phyloP scores from a whole-genome alignment of 92 coral and sea anemone species.

The Montipora capitata region DNA sequence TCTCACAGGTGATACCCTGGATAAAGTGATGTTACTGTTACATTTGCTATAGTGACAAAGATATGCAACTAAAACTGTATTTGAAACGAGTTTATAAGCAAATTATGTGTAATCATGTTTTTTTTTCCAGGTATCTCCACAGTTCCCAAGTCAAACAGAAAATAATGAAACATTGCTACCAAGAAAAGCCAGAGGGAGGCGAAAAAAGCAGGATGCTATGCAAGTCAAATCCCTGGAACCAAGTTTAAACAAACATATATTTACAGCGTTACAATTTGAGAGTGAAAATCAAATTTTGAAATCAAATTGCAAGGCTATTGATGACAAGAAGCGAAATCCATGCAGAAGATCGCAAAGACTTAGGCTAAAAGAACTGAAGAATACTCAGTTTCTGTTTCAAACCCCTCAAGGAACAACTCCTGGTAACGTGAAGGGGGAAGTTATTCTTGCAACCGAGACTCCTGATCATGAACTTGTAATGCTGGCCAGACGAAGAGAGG shows the following conservation, averaged over 20 bases:
- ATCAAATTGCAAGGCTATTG: neutral
- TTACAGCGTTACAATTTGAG: conserved; percentile 16
- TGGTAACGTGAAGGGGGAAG: neutral
- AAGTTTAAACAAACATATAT: neutral
- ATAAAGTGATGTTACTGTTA: too few species aligned
- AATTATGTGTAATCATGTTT: neutral
- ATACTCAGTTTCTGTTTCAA: conserved; percentile 39
- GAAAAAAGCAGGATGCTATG: neutral
- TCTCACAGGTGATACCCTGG: too few species aligned
- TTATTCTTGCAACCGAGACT: conserved; percentile 43
- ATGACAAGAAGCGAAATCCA: neutral
- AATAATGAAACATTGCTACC: conserved; percentile 28
- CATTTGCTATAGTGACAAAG: neutral
- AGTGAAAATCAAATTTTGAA: neutral
- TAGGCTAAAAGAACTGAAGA: conserved; percentile 30
- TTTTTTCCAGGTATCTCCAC: conserved; percentile 73
- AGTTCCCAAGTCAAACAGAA: conserved; percentile 51
- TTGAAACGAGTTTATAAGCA: neutral
- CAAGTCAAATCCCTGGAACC: neutral
- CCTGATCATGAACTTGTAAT: conserved; percentile 48
- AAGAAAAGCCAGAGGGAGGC: conserved; percentile 37
- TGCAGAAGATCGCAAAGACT: conserved; percentile 44
- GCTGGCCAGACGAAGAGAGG: conserved; percentile 10
- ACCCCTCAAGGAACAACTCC: conserved; percentile 23
- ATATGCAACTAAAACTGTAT: neutral